Evolutionary conservation across 2,797 vertebrate genomes (phyloP).

Genomic region (Malurus leucopterus): DNA sequence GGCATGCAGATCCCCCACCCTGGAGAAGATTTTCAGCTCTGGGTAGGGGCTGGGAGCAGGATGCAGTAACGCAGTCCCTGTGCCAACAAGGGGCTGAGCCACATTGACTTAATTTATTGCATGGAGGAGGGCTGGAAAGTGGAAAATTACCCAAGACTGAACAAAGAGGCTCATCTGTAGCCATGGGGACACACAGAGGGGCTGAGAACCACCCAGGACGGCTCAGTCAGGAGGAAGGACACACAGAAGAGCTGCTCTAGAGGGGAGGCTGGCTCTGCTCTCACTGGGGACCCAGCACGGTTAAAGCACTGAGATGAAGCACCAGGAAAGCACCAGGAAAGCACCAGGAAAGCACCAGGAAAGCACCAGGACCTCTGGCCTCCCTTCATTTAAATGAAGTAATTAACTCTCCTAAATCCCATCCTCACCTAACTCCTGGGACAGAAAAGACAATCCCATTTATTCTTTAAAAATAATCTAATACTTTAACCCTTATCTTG

Average conservation of each 20-base stretch:
- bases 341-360: background rate
- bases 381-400: background rate
- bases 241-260: background rate
- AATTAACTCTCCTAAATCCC: background rate
- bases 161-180: constrained; percentile 19
- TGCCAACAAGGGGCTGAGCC: background rate
- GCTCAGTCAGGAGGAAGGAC: background rate
- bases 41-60: background rate
- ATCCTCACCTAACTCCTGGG: background rate
- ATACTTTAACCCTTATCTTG: background rate
- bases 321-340: too few relatives aligned
- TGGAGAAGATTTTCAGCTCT: background rate
- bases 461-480: background rate
- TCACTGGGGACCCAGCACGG: accelerated
- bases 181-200: background rate
- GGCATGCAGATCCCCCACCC: accelerated
- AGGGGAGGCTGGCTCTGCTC: background rate
- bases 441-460: background rate
- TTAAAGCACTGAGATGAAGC: background rate
- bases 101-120: background rate
- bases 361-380: background rate
- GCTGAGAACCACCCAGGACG: background rate
- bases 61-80: background rate
- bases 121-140: constrained; percentile 2
- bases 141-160: constrained; percentile 14